Evolutionary conservation across 2,888 invertebrate genomes (phyloP), one percentile per base, ranked within the genome.

Genomic region (Rotaria socialis): DNA sequence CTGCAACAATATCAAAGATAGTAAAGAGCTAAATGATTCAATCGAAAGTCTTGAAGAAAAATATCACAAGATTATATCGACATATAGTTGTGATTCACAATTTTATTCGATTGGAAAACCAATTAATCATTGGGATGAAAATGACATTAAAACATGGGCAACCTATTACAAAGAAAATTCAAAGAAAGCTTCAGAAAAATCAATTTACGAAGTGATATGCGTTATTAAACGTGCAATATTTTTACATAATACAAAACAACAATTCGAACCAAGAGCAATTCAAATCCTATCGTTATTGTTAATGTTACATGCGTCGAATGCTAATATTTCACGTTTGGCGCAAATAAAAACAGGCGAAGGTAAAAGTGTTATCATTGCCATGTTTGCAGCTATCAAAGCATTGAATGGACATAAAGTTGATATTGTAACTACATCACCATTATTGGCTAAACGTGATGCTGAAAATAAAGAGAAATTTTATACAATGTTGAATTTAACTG

Each of bases 361-460:
- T 58, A 58, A 58, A 58, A 58, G 58, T 58, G 58, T 58, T 58
- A 58, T 58, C 7, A 58, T 58, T 58, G 58, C 58, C 22, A 58
- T 58, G 58, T 58, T 58, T 58, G 58, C 58, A 58, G 58, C 58
- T n/a, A 58, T 58, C 7, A 58, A 58, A 58, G 58, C 58, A 7
- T 58, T 58, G n/a, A 14, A 58, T 58, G 58, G 58, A 7, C 58
- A 58, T 58, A 14, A 58, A 58, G 58, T 58, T 58, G 58, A 58
- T 58, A 58, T 58, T 58, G n/a, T 58, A 58, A 58, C 58, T 19
- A 58, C 58, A 58, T 58, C 58, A n/a, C 58, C 58, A n/a, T 22
- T 58, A 58, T n/a, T 58, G n/a, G 58, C 58, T 58, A 58, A 58
- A 58, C 58, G 58, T 22, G 58, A 58, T 58, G 58, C 58, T 58